A percentile compares a stretch with the other conserved stretches of the same genome.
These are phyloP conservation scores for Coendou prehensilis DNA, from an alignment of 2,797 vertebrate species.

Conservation along the genomic window DNA sequence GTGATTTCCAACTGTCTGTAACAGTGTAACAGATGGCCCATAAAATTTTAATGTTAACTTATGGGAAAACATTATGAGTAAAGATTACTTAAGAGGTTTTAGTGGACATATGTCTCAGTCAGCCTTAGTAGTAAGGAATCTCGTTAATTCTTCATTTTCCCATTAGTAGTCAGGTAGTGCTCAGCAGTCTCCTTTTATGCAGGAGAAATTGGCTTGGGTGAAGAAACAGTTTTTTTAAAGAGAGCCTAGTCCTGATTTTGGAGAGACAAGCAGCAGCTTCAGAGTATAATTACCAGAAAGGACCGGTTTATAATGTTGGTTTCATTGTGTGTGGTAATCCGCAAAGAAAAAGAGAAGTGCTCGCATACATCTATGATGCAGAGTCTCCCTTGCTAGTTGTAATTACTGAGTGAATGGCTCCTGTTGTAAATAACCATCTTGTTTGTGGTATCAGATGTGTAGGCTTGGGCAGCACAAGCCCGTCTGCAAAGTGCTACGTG, in stretches of 20 bases:
- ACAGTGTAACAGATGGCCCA: conserved; percentile 45
- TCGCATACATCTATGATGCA: neutral
- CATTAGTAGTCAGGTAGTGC: neutral
- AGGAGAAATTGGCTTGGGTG: neutral
- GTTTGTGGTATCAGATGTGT: conserved; percentile 92
- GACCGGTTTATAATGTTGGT: neutral
- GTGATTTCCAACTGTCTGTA: conserved; percentile 53
- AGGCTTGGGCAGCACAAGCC: conserved; percentile 98
- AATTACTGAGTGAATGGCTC: neutral
- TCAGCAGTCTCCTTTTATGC: neutral
- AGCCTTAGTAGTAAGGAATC: conserved; percentile 10
- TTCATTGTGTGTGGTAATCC: neutral
- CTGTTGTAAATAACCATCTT: neutral
- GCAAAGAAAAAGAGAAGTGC: neutral
- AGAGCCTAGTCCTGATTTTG: neutral
- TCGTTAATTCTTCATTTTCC: neutral
- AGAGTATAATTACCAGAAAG: neutral
- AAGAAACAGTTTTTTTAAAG: conserved; percentile 2
- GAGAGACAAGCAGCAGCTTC: neutral
- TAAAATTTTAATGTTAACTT: conserved; percentile 59
- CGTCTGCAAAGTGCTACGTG: conserved; percentile 95
- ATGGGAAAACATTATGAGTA: conserved; percentile 40
- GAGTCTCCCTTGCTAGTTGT: fast-evolving
- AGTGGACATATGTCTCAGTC: conserved; percentile 9
- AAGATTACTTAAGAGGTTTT: conserved; percentile 48